Percentiles rank a stretch among this genome's conserved stretches.
These are phyloP conservation scores for Verasper variegatus DNA, from an alignment of 2,113 vertebrate genomes.

Conservation along the genomic window DNA sequence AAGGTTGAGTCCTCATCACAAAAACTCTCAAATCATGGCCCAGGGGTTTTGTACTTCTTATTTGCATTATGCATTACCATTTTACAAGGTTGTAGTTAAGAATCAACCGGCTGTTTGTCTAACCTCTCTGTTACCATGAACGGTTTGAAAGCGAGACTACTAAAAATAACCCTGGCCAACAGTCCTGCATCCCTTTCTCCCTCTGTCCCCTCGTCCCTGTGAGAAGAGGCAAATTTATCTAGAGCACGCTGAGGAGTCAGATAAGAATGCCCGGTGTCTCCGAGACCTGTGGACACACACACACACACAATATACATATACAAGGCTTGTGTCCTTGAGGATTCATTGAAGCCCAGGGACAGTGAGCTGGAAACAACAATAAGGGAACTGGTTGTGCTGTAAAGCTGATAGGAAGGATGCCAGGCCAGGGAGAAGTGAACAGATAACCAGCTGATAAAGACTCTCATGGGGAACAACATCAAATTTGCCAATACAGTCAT, in stretches of 20 bases:
- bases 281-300: slow-evolving; percentile 19
- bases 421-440: slow-evolving; percentile 45
- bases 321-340: slow-evolving; percentile 43
- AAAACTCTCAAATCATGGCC: slow-evolving; percentile 4
- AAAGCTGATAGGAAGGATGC: slow-evolving; percentile 64
- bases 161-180: slow-evolving; percentile 31
- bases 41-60: slow-evolving; percentile 33
- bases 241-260: slow-evolving; percentile 56
- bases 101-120: slow-evolving; percentile 47
- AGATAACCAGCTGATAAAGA: slow-evolving; percentile 61
- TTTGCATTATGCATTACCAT: slow-evolving; percentile 51
- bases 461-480: slow-evolving; percentile 39
- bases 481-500: slow-evolving; percentile 31
- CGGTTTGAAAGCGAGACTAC: slow-evolving; percentile 19
- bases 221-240: slow-evolving; percentile 56
- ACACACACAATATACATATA: background rate
- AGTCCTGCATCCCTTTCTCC: background rate
- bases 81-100: slow-evolving; percentile 32
- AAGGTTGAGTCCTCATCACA: slow-evolving; percentile 31
- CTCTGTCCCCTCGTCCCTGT: slow-evolving; percentile 17
- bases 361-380: slow-evolving; percentile 54
- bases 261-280: slow-evolving; percentile 60
- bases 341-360: slow-evolving; percentile 46
- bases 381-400: slow-evolving; percentile 38
- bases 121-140: slow-evolving; percentile 22